These are phyloP conservation scores for Beris morrisii DNA, from an alignment of 2,888 invertebrate species.

Conservation along the genomic window DNA sequence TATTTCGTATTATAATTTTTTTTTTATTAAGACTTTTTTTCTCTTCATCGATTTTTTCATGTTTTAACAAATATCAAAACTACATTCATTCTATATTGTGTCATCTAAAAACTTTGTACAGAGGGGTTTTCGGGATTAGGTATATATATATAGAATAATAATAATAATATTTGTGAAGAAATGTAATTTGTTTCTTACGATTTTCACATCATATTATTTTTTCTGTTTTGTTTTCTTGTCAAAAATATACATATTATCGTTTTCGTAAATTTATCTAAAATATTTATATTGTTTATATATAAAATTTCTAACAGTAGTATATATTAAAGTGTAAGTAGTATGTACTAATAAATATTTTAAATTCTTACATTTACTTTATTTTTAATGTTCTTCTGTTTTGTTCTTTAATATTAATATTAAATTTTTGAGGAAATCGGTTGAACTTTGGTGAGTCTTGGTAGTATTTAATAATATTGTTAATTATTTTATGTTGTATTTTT, in stretches of 20 bases:
- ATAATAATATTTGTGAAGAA: background rate
- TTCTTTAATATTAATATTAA: background rate
- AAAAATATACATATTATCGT: constrained; percentile 8
- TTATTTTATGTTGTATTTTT: background rate
- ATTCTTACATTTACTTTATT: background rate
- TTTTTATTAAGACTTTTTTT: constrained; percentile 4
- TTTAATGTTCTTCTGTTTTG: background rate
- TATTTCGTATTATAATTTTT: background rate
- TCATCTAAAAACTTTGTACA: no score
- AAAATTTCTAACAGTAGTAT: constrained; percentile 18
- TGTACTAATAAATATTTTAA: no score
- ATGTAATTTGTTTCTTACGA: background rate
- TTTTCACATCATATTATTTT: background rate
- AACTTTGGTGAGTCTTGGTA: constrained; percentile 11
- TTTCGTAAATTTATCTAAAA: constrained; percentile 19
- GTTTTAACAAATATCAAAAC: constrained; percentile 20
- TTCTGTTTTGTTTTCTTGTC: constrained; percentile 6
- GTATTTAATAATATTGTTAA: background rate
- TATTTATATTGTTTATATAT: constrained; percentile 1
- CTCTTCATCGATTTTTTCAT: background rate
- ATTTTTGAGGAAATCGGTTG: constrained; percentile 3
- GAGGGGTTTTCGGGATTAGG: background rate
- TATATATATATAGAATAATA: background rate
- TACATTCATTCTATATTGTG: constrained; percentile 8
- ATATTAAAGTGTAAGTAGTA: background rate